Evolutionary conservation across 2,888 invertebrate genomes (phyloP).

Genomic region (Taphrorychus bicolor): DNA sequence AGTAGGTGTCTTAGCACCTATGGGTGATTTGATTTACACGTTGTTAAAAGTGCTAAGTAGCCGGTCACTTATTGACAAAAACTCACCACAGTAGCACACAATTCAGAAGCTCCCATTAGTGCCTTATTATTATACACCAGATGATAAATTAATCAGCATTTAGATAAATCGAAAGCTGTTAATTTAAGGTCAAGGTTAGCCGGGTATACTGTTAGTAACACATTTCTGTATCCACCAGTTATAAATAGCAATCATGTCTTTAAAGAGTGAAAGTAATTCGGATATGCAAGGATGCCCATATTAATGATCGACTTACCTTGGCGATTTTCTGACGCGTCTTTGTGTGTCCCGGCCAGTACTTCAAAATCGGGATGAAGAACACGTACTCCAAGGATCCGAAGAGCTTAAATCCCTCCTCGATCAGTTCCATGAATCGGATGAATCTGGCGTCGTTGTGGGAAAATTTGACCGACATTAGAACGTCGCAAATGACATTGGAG

Average conservation of each 20-base stretch:
- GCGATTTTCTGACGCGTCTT: constrained; percentile 65
- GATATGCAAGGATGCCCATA: constrained; percentile 4
- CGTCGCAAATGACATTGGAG: constrained; percentile 89
- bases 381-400: constrained; percentile 84
- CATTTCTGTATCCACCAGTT: constrained; percentile 3
- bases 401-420: constrained; percentile 89
- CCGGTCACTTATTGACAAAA: too few relatives aligned
- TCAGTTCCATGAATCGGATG: constrained; percentile 80
- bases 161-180: constrained; percentile 27
- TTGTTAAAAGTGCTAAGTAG: too few relatives aligned
- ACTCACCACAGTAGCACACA: too few relatives aligned
- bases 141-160: background rate
- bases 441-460: constrained; percentile 79
- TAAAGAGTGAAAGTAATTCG: constrained; percentile 22
- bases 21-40: too few relatives aligned
- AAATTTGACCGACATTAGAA: constrained; percentile 89
- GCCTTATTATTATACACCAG: background rate
- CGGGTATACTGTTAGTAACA: constrained; percentile 24
- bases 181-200: constrained; percentile 40
- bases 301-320: constrained; percentile 54
- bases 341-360: constrained; percentile 66
- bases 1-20: too few relatives aligned
- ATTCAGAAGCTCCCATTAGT: too few relatives aligned
- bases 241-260: background rate
- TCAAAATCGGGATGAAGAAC: constrained; percentile 83